Percentiles rank a stretch among this genome's conserved stretches.
These are phyloP conservation scores for Teleogryllus occipitalis DNA, from an alignment of 1,140 invertebrate genomes.

Conservation along the genomic window DNA sequence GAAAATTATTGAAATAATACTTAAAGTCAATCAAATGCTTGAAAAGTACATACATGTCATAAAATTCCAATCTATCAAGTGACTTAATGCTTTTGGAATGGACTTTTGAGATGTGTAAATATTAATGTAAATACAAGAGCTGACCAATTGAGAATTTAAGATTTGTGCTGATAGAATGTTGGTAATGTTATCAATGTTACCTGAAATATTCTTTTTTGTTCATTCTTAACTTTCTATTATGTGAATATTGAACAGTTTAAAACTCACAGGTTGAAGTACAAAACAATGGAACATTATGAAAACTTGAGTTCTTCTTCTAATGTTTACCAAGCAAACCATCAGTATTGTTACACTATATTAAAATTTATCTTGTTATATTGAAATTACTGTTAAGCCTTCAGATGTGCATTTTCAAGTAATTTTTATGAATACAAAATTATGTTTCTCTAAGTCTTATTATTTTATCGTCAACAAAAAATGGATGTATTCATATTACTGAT, in stretches of 20 bases:
- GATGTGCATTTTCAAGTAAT: not conserved
- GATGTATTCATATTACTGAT: not conserved
- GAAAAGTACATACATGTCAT: too few species aligned
- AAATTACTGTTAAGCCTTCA: not conserved
- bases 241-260: not conserved
- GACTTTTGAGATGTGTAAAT: too few species aligned
- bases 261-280: not conserved
- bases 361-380: not conserved
- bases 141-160: not conserved
- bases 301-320: not conserved
- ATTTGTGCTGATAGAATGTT: not conserved
- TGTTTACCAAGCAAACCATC: not conserved
- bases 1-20: too few species aligned
- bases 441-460: not conserved
- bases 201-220: not conserved
- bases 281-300: conserved; percentile 2
- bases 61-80: too few species aligned
- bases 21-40: too few species aligned
- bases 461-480: not conserved
- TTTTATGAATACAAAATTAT: not conserved
- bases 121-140: not conserved
- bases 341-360: not conserved
- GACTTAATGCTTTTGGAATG: too few species aligned
- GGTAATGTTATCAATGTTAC: not conserved
- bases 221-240: not conserved